A percentile compares a stretch with the other conserved stretches of the same genome.
Conservation (phyloP, 2,888 invertebrate genomes). For the Ctena decussata region DNA sequence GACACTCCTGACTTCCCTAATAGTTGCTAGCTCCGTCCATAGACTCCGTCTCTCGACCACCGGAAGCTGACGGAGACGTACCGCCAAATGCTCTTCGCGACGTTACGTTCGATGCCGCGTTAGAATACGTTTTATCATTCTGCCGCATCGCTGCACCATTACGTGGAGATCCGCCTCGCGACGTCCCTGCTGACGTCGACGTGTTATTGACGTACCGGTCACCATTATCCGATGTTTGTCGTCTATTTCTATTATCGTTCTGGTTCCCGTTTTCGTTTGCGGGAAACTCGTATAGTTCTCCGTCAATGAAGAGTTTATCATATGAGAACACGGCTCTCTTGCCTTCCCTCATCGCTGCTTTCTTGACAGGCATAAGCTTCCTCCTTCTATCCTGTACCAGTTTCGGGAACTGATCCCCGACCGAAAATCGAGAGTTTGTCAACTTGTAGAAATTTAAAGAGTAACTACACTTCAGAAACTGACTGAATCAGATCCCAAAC, state of each 20-base stretch:
- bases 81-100: too few species aligned
- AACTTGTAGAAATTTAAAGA: too few species aligned
- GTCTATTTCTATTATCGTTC: neutral
- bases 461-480: too few species aligned
- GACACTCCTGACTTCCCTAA: neutral
- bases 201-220: neutral
- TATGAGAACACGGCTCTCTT: neutral
- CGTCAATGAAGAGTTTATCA: neutral
- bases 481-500: too few species aligned
- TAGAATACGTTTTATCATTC: neutral
- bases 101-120: neutral
- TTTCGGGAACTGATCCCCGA: neutral
- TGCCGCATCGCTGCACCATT: neutral
- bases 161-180: neutral
- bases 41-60: too few species aligned
- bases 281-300: neutral
- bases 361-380: neutral
- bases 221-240: neutral
- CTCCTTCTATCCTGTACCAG: neutral
- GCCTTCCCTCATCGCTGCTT: neutral
- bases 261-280: neutral
- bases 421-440: neutral
- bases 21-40: too few species aligned
- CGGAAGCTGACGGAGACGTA: too few species aligned
- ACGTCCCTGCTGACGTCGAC: slow-evolving; percentile 6